Evolutionary conservation across 2,797 vertebrate species (phyloP).

Genomic region (Oryzias sinensis): DNA sequence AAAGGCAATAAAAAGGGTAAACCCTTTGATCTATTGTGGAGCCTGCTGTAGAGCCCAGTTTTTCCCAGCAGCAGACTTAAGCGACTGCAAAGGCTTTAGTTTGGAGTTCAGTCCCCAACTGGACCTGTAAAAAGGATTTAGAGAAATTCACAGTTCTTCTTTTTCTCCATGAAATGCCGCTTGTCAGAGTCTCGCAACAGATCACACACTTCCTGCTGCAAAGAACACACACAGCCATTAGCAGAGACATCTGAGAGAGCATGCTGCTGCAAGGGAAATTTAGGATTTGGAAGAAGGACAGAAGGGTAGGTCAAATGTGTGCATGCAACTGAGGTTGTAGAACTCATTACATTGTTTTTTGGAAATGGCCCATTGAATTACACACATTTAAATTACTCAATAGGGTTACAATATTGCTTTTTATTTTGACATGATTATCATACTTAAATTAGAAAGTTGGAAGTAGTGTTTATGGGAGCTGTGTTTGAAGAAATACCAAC

Average conservation of each 20-base stretch:
- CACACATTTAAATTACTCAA: no score
- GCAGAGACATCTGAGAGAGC: slow-evolving; percentile 30
- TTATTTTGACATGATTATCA: no score
- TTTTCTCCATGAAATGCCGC: slow-evolving; percentile 73
- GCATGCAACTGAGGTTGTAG: not conserved
- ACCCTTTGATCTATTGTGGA: not conserved
- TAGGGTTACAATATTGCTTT: no score
- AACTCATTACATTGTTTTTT: not conserved
- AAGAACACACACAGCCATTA: slow-evolving; percentile 28
- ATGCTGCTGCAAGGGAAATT: slow-evolving; percentile 46
- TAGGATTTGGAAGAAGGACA: slow-evolving; percentile 49
- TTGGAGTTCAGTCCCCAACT: slow-evolving; percentile 53
- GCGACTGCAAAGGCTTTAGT: slow-evolving; percentile 34
- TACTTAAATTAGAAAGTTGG: no score
- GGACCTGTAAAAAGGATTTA: slow-evolving; percentile 71
- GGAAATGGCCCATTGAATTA: no score
- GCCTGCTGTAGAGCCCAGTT: slow-evolving; percentile 5
- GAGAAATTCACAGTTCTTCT: slow-evolving; percentile 75
- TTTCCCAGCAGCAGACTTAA: slow-evolving; percentile 50
- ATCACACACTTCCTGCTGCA: slow-evolving; percentile 53
- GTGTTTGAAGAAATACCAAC: no score
- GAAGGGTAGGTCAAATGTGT: slow-evolving; percentile 37
- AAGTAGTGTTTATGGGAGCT: no score
- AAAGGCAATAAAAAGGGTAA: no score
- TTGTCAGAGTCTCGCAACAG: slow-evolving; percentile 69